These are phyloP conservation scores for Lepidurus couesii DNA, from an alignment of 1,140 invertebrate genomes.

Conservation along the genomic window DNA sequence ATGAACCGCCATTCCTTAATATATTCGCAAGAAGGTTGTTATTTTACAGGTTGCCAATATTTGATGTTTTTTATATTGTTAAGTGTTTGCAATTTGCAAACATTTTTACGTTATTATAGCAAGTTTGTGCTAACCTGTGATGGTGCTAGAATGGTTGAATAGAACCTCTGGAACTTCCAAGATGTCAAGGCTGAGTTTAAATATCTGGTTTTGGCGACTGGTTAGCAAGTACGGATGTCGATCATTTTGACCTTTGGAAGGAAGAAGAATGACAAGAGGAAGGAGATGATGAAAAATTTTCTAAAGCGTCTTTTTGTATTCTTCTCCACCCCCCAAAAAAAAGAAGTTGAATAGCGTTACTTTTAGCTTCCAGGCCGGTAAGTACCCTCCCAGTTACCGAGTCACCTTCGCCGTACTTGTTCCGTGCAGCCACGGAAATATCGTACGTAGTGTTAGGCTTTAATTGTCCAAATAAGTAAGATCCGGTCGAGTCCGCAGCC, in stretches of 20 bases:
- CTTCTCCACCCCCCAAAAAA: not conserved
- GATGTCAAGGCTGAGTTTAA: slow-evolving; percentile 7
- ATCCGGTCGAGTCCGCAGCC: slow-evolving; percentile 43
- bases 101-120: not conserved
- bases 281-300: no score
- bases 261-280: no score
- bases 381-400: slow-evolving; percentile 54
- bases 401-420: slow-evolving; percentile 72
- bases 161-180: slow-evolving; percentile 13
- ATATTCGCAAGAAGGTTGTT: not conserved
- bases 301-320: slow-evolving; percentile 31
- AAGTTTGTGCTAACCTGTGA: slow-evolving; percentile 39
- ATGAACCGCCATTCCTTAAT: slow-evolving; percentile 67
- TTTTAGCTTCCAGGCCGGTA: slow-evolving; percentile 58
- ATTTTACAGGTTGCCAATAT: not conserved
- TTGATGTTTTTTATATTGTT: slow-evolving; percentile 10
- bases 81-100: slow-evolving; percentile 32
- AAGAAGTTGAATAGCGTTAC: slow-evolving; percentile 45
- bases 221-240: slow-evolving; percentile 30
- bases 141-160: slow-evolving; percentile 32
- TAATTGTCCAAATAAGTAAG: slow-evolving; percentile 73
- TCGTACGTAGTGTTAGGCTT: slow-evolving; percentile 67
- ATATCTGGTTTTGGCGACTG: not conserved
- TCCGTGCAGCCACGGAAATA: slow-evolving; percentile 70
- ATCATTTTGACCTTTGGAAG: not conserved